A percentile compares a stretch with the other conserved stretches of the same genome.
These are phyloP conservation scores for Xenotilapia longispinis DNA, from an alignment of 2,113 vertebrate species.

Conservation along the genomic window DNA sequence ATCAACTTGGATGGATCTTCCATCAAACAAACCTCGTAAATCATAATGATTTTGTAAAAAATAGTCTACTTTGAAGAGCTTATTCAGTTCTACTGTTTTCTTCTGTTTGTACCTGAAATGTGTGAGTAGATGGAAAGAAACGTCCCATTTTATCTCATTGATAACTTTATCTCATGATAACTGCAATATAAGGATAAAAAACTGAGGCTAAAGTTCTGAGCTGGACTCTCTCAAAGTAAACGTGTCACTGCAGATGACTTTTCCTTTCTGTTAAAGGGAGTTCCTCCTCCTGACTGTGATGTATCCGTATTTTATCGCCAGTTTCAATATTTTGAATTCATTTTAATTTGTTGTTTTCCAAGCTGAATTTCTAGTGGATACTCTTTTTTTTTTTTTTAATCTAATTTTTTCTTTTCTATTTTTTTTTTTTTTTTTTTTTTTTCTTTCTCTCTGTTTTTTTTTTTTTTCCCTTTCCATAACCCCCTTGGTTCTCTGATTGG, in stretches of 20 bases:
- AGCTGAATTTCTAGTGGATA: background rate
- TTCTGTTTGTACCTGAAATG: background rate
- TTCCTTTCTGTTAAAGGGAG: background rate
- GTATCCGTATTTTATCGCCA: background rate
- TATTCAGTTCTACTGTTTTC: background rate
- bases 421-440: background rate
- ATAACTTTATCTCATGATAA: background rate
- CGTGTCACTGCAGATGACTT: background rate
- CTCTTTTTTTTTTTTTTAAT: background rate
- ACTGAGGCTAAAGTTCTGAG: background rate
- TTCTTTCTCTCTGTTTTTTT: no score
- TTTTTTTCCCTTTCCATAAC: background rate
- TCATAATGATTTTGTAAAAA: background rate
- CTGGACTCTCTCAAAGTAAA: background rate
- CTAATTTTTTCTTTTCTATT: background rate
- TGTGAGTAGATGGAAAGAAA: background rate
- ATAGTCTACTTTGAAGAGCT: background rate
- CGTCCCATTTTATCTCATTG: background rate
- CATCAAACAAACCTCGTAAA: background rate
- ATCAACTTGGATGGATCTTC: background rate
- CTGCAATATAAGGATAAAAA: background rate
- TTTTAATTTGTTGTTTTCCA: background rate
- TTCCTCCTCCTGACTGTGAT: background rate
- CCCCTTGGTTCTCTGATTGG: background rate
- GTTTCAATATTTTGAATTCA: background rate